Evolutionary conservation across 2,113 vertebrate species (phyloP).

Genomic region (Petaurus breviceps): DNA sequence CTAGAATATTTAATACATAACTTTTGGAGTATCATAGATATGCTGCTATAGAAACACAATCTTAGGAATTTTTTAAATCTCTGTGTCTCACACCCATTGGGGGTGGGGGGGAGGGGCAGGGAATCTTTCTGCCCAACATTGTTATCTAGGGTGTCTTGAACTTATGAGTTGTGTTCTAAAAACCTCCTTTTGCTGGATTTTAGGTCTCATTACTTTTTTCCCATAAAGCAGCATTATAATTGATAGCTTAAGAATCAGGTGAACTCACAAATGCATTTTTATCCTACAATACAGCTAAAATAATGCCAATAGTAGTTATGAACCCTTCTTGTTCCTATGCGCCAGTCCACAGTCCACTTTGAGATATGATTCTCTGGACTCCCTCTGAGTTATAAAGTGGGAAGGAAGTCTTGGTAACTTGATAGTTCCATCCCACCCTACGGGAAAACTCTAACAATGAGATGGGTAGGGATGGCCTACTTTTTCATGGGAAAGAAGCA

Average conservation of each 20-base stretch:
- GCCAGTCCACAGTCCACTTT: not conserved
- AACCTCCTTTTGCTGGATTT: not conserved
- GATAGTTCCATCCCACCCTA: not conserved
- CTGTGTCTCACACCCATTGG: not conserved
- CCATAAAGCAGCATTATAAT: not conserved
- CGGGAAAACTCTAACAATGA: not conserved
- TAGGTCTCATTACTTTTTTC: not conserved
- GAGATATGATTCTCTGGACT: not conserved
- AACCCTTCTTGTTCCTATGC: not conserved
- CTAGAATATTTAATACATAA: not conserved
- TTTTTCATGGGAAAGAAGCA: not conserved
- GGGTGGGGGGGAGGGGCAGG: fast-evolving
- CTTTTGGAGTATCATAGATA: not conserved
- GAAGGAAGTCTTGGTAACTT: not conserved
- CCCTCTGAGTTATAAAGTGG: not conserved
- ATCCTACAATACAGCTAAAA: not conserved
- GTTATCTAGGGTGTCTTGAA: not conserved
- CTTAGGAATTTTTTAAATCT: not conserved
- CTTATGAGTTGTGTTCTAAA: not conserved
- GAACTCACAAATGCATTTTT: not conserved
- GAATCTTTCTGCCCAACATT: not conserved
- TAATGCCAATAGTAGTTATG: not conserved
- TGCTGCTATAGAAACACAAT: not conserved
- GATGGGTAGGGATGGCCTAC: not conserved
- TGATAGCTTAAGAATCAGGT: not conserved